Base-by-base conservation (phyloP, 37 sponge, comb jelly and placozoan genomes). In the Tethya wilhelma region DNA sequence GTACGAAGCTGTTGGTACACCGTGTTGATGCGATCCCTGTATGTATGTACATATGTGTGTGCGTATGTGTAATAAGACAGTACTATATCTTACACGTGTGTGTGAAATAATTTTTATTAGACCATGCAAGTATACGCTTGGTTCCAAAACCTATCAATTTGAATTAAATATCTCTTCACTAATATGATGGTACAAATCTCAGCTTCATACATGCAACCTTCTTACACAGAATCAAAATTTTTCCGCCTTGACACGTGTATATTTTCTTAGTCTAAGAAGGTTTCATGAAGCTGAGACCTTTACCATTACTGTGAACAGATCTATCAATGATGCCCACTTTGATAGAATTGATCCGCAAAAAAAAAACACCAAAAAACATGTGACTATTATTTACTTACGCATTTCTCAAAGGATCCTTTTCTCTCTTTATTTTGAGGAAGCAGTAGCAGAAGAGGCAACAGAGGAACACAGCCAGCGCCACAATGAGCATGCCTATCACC, bases 361-460 rank as follows among this genome's bases (percentile, higher is more conserved):
- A 7, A n/a, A 62, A 62, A 62, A 62, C 29, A n/a, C 25, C 22
- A 14, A n/a, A 23, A 26, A 8, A 62, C n/a, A 62, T 23, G 8
- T 23, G 2, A 34, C n/a, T n/a, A n/a, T n/a, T n/a, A 49, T 49
- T 67, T 22, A 44, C 84, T 45, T 70, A 85, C 86, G 49, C 42
- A 58, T 69, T 58, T 29, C 59, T 59, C 11, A 80, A 62, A 5
- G 60, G 59, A 43, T 85, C 78, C 38, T 77, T 77, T 17, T 78
- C 63, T 33, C 69, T 69, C 11, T 55, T 34, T 22, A 40, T 11
- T 34, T 37, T 71, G 40, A 69, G 56, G 44, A 65, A 70, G 59
- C 82, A 83, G 70, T 71, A 89, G 70, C 79, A 83, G 64, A 39
- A 41, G 43, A 83, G 26, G 32, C 90, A 84, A 56, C 26, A 44